Conservation (phyloP, 2,888 invertebrate genomes). For the Drosophila austrosaltans region DNA sequence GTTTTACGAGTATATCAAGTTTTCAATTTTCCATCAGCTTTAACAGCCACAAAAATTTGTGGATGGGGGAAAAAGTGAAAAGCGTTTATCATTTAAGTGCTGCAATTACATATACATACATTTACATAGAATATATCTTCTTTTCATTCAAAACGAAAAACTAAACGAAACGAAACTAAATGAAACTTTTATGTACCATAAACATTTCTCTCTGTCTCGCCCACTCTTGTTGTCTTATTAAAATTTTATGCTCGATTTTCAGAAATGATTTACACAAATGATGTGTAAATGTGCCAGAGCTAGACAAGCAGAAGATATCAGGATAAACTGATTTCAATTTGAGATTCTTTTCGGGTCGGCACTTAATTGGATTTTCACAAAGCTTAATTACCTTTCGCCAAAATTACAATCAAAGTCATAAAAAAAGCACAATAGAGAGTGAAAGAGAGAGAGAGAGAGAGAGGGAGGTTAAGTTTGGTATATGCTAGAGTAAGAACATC, state of each 20-base stretch:
- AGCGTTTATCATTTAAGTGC: constrained; percentile 51
- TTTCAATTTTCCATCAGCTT: constrained; percentile 44
- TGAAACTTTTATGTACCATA: constrained; percentile 58
- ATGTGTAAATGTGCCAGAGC: constrained; percentile 67
- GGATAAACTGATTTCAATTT: constrained; percentile 68
- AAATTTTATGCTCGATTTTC: constrained; percentile 73
- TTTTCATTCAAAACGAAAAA: constrained; percentile 34
- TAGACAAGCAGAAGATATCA: constrained; percentile 34
- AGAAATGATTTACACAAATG: constrained; percentile 72
- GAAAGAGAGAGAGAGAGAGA: constrained; percentile 5
- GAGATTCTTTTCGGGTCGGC: constrained; percentile 52
- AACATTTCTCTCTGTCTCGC: not conserved
- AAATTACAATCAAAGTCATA: constrained; percentile 57
- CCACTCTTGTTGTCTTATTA: constrained; percentile 52
- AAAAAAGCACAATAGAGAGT: constrained; percentile 20
- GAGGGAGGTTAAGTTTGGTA: constrained; percentile 15
- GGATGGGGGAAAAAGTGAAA: not conserved
- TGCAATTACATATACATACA: constrained; percentile 44
- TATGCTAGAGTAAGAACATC: not conserved
- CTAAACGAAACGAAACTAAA: constrained; percentile 41
- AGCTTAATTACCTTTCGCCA: constrained; percentile 67
- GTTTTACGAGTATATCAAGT: constrained; percentile 25
- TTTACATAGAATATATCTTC: constrained; percentile 28
- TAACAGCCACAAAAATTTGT: constrained; percentile 16
- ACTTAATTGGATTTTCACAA: constrained; percentile 70